A percentile compares a stretch with the other conserved stretches of the same genome.
Conservation (phyloP, 2,888 invertebrate genomes). For the Netelia fuscicornis region DNA sequence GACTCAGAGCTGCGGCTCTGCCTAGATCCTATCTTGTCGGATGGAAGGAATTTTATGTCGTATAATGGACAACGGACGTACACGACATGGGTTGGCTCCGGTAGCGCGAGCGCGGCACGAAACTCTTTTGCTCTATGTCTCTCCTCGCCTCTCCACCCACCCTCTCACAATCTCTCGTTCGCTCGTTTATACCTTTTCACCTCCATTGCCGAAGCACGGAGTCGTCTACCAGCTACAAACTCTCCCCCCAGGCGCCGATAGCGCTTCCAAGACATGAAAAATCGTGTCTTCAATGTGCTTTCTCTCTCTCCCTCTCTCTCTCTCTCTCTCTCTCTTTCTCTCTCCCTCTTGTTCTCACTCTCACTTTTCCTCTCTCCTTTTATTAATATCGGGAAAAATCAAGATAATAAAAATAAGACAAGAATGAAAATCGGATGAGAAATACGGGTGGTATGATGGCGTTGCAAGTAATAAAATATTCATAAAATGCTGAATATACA, state of each 20-base stretch:
- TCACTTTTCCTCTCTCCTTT: neutral
- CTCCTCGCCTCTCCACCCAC: slow-evolving; percentile 21
- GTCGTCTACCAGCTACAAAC: neutral
- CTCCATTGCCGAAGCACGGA: slow-evolving; percentile 30
- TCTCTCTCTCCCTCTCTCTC: neutral
- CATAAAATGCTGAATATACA: slow-evolving; percentile 47
- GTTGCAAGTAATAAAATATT: slow-evolving; percentile 52
- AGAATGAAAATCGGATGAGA: slow-evolving; percentile 18
- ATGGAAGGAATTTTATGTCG: slow-evolving; percentile 84
- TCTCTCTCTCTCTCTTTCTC: neutral
- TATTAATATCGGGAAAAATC: slow-evolving; percentile 5
- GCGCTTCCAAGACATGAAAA: slow-evolving; percentile 22
- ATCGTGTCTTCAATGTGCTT: slow-evolving; percentile 34
- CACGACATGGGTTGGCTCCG: slow-evolving; percentile 63
- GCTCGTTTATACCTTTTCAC: slow-evolving; percentile 47
- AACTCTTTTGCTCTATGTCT: slow-evolving; percentile 62
- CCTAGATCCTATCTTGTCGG: slow-evolving; percentile 80
- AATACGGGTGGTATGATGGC: slow-evolving; percentile 7
- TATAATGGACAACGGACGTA: slow-evolving; percentile 80
- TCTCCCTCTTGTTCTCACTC: neutral
- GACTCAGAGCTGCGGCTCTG: slow-evolving; percentile 75
- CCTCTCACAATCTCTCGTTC: slow-evolving; percentile 41
- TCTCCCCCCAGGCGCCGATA: neutral
- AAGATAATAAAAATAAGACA: slow-evolving; percentile 22
- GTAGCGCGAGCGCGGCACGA: slow-evolving; percentile 64